Percentiles rank a stretch among this genome's conserved stretches.
Evolutionary conservation across 2,113 vertebrate genomes (phyloP).

Genomic region (Siniperca knerii): DNA sequence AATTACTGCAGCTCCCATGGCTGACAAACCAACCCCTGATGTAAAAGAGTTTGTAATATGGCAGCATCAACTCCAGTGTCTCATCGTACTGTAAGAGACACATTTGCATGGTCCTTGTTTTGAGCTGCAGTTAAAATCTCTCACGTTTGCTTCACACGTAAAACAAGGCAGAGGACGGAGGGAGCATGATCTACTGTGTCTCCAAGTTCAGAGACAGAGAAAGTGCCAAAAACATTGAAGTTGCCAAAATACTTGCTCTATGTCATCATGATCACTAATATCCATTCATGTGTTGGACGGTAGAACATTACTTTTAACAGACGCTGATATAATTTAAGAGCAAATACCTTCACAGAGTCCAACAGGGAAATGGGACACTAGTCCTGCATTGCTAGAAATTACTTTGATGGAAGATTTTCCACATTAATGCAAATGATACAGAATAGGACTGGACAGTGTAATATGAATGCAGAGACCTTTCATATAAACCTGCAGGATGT

Average conservation of each 20-base stretch:
- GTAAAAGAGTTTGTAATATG: background rate
- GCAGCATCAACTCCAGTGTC: background rate
- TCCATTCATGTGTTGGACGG: conserved; percentile 39
- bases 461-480: conserved; percentile 39
- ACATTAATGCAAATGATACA: conserved; percentile 54
- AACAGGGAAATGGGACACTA: conserved; percentile 32
- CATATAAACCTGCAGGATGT: conserved; percentile 30
- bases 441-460: conserved; percentile 21
- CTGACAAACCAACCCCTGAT: background rate
- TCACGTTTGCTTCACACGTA: conserved; percentile 23
- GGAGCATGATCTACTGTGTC: conserved; percentile 16
- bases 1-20: background rate
- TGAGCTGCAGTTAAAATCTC: conserved; percentile 6
- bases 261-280: conserved; percentile 44
- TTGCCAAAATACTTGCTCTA: conserved; percentile 44
- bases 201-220: conserved; percentile 21
- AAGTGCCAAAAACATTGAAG: conserved; percentile 42
- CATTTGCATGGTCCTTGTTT: background rate
- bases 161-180: conserved; percentile 22
- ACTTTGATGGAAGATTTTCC: conserved; percentile 67
- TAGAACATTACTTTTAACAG: conserved; percentile 38
- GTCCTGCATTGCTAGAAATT: conserved; percentile 34
- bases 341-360: conserved; percentile 28
- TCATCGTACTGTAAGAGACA: background rate
- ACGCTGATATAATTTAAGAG: conserved; percentile 45